Conservation (phyloP, 2,888 invertebrate genomes). For the Exephanes ischioxanthus region DNA sequence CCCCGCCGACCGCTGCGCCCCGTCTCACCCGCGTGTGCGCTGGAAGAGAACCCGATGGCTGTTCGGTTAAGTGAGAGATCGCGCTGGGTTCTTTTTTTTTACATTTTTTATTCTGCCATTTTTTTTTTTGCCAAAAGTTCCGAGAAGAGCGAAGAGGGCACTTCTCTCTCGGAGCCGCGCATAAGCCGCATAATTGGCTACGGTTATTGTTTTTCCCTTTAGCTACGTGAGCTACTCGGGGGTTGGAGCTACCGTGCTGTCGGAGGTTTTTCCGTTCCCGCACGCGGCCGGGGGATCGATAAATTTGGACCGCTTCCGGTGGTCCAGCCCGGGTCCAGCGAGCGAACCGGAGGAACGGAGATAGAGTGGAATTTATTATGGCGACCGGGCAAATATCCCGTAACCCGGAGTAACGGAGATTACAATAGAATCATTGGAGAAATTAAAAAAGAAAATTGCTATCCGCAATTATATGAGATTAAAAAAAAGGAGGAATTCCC, state of each 20-base stretch:
- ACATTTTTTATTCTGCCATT: slow-evolving; percentile 7
- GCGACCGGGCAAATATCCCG: not conserved
- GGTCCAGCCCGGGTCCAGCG: slow-evolving; percentile 3
- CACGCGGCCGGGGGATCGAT: slow-evolving; percentile 34
- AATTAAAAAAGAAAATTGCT: not conserved
- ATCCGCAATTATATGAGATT: not conserved
- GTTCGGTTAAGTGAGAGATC: slow-evolving; percentile 6
- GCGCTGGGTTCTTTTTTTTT: not conserved
- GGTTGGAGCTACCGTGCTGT: slow-evolving; percentile 1
- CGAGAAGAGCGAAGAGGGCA: slow-evolving; percentile 47
- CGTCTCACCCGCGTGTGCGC: slow-evolving; percentile 32
- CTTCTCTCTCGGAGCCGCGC: slow-evolving; percentile 38
- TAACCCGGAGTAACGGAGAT: not conserved
- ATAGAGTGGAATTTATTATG: slow-evolving; percentile 40
- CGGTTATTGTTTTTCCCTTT: slow-evolving; percentile 44
- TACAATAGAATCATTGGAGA: not conserved
- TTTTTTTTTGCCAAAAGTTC: not conserved
- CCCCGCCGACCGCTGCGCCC: slow-evolving; percentile 24
- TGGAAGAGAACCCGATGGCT: slow-evolving; percentile 17
- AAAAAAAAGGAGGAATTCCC: not conserved
- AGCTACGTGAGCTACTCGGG: not conserved
- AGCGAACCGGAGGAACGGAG: slow-evolving; percentile 4
- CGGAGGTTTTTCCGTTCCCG: slow-evolving; percentile 23
- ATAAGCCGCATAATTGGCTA: slow-evolving; percentile 55
- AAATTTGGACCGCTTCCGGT: slow-evolving; percentile 31